Evolutionary conservation across 2,888 invertebrate species (phyloP), one percentile per base, ranked within the genome.

Genomic region (Drosophila paranaensis): DNA sequence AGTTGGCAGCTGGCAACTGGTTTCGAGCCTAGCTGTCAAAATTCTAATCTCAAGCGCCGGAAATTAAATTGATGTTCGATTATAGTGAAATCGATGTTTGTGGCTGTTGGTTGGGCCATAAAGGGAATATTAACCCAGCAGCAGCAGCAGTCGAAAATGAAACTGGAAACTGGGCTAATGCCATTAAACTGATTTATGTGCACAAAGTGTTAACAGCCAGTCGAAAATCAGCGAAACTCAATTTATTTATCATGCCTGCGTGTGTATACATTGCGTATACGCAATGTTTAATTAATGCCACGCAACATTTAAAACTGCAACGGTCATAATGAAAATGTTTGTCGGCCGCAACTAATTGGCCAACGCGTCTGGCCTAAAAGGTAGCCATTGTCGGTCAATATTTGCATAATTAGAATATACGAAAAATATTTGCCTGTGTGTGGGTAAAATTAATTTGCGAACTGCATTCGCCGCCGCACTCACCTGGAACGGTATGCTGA

Each of bases 401-500:
- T 69, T 72, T 64, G 61, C 72, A 68, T 78, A 79, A 79, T 76
- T 79, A 55, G 72, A 65, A 69, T 69, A 16, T 33, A 40, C 50
- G 42, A 30, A 42, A 57, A 20, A 16, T 40, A 57, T 58, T 48
- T 64, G 68, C 45, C 56, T 16, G 42, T 51, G 42, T 51, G 30
- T 16, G 40, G 40, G 14, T 14, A 45, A 67, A 66, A 68, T 62
- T 27, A 55, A 67, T 73, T 62, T 62, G 37, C 55, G 42, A 56
- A 58, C 58, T 58, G 54, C 42, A 33, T 91, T 92, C 90, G 94
- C 94, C 93, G 58, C 58, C 55, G 54, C 42, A 33, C 92, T 92
- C 90, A 94, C 94, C 93, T 95, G 95, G 93, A 97, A 97, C 77
- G 97, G 97, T 91, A 97, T 96, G 73, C 96, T 95, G 91, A 97